Percentiles rank a stretch among this genome's conserved stretches.
Conservation (phyloP, 2,888 invertebrate species). For the Galeopsomyia nigrocyanea region DNA sequence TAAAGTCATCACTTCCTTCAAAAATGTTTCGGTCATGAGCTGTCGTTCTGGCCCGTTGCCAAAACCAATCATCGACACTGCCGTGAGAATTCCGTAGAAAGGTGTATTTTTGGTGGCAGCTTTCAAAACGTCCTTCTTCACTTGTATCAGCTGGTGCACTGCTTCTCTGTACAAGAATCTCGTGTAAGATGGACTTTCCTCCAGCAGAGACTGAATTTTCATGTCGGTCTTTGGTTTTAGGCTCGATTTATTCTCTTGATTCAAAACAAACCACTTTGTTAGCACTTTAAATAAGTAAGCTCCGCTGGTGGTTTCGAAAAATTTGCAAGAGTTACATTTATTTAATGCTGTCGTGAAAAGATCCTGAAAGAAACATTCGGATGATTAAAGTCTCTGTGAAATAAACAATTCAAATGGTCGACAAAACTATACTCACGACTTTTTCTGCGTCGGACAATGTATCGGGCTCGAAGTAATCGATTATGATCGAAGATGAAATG, state of each 20-base stretch:
- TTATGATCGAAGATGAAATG: conserved; percentile 70
- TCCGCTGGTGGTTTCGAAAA: conserved; percentile 76
- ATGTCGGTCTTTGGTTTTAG: conserved; percentile 23
- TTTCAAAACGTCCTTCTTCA: conserved; percentile 65
- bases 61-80: conserved; percentile 55
- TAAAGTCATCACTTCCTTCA: conserved; percentile 51
- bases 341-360: conserved; percentile 68
- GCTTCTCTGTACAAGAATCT: conserved; percentile 58
- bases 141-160: conserved; percentile 58
- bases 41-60: conserved; percentile 48
- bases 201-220: not conserved
- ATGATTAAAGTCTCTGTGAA: not conserved
- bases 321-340: conserved; percentile 73
- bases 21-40: conserved; percentile 45
- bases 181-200: conserved; percentile 40
- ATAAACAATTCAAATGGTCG: not conserved
- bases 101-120: conserved; percentile 65
- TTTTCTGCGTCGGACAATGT: conserved; percentile 54
- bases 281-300: conserved; percentile 72
- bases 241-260: conserved; percentile 20
- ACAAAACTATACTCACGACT: conserved; percentile 19
- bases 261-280: conserved; percentile 58
- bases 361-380: conserved; percentile 52
- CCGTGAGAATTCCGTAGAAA: conserved; percentile 67
- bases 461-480: conserved; percentile 69